Base-by-base conservation (phyloP, 1,140 invertebrate genomes). In the Myzus persicae region DNA sequence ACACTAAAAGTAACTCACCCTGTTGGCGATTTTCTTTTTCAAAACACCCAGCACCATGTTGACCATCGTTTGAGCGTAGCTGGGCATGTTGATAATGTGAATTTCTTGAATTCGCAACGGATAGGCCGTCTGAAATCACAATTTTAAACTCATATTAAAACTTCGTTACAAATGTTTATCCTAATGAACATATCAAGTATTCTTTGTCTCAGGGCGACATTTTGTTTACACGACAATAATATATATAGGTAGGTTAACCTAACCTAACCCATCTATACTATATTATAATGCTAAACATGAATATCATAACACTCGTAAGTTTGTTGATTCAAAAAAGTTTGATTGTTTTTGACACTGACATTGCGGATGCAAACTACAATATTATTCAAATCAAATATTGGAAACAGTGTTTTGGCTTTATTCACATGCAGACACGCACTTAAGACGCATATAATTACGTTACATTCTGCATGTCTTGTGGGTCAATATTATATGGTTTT, bases 11-110 rank as follows among this genome's bases (percentile, higher is more conserved):
- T n/a, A 44, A 82, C 76, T 82, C 46, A 92, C 90, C 9, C 90
- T 36, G 31, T 48, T 48, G 20, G 90, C 76, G n/a, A 92, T 82
- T 82, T 92, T 92, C 44, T 92, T 92, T 38, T 92, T 82, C 67
- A 92, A 38, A 40, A 92, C 24, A 4, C 90, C 36, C 90, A 81
- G 11, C 1, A 82, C 90, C 59, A 92, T 40, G 11, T 44, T 92
- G 46, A 92, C 44, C 67, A 92, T 36, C 4, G 90, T 46, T 46
- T 76, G 59, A 22, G 90, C 90, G 76, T 81, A 92, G 31, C 31
- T 48, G 3, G 59, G 59, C 90, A 92, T 92, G 46, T 92, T 92
- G 9, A 92, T 1, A 38, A 92, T 92, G 90, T 92, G 90, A 1
- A 92, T 31, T 36, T 92, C 18, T 31, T 92, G 90, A 36, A 92